Evolutionary conservation across 2,797 vertebrate genomes (phyloP), one percentile per base, ranked within the genome.

Genomic region (Paramormyrops hopkinsi): DNA sequence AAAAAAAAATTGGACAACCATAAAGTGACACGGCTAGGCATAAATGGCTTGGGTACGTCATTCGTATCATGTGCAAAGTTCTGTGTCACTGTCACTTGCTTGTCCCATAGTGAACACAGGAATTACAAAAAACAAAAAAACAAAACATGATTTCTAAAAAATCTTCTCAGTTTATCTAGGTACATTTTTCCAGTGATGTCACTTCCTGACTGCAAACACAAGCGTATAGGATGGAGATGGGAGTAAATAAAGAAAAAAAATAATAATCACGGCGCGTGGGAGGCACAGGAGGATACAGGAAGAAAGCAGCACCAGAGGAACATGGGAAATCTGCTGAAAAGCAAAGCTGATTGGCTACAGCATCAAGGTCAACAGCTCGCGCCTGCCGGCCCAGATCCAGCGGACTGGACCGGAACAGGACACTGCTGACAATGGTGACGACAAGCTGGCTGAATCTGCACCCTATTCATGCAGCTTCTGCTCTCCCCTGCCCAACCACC

Each of bases 241-340:
- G 69, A 88, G 19, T 44, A 62, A 88, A 73, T 22, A 48, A 5
- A 73, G 73, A 88, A 3, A 25, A n/a, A 48, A 48, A 5, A 73
- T 41, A 53, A 3, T 25, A 33, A 51, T 12, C 11, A n/a, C 2
- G 53, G 12, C 0, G 7, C 12, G 33, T 29, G 69, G 62, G 41
- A 19, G 87, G 87, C 87, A 88, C 62, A 88, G 25, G 44, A 88
- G 83, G 19, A 37, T 4, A 53, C 50, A 86, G 51, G 51, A 48
- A 84, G 82, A 50, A 87, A 44, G 86, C 53, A 46, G 53, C 19
- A 44, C 53, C 51, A 87, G 33, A 59, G 29, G 33, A 87, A 37
- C 50, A 37, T 37, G 33, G 86, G 54, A 59, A n/a, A 12, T 87
- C 9, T 9, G 12, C 19, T 65, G n/a, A 88, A 46, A 4, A 41